These are phyloP conservation scores for Aphidoletes aphidimyza DNA, from an alignment of 2,888 invertebrate species.

Conservation along the genomic window DNA sequence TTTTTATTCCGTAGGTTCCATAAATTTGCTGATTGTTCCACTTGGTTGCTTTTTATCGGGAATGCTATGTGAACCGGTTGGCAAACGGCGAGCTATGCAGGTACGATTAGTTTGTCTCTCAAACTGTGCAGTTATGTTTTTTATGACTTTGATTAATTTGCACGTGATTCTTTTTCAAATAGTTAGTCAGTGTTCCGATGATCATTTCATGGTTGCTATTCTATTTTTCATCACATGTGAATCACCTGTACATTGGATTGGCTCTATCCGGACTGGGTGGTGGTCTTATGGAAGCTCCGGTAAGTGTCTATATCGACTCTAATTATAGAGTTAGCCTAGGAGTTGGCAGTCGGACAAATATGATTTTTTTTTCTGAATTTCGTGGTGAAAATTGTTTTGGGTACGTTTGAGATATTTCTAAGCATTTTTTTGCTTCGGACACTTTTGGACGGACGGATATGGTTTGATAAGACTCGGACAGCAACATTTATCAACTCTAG, in stretches of 20 bases:
- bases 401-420: too few species aligned
- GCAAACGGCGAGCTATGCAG: constrained; percentile 81
- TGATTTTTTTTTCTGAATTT: too few species aligned
- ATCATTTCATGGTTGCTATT: constrained; percentile 80
- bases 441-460: too few species aligned
- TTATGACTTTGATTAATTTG: background rate
- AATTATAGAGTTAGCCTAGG: too few species aligned
- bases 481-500: too few species aligned
- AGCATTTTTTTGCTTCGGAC: too few species aligned
- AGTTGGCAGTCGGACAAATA: too few species aligned
- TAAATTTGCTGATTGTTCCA: constrained; percentile 83
- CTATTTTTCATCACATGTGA: constrained; percentile 72
- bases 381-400: too few species aligned
- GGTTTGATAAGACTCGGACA: too few species aligned
- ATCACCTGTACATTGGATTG: constrained; percentile 76
- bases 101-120: constrained; percentile 59
- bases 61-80: constrained; percentile 75
- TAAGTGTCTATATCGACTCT: too few species aligned
- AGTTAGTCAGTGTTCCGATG: constrained; percentile 78
- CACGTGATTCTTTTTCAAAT: too few species aligned
- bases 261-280: constrained; percentile 75
- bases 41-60: constrained; percentile 82
- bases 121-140: too few species aligned
- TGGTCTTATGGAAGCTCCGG: constrained; percentile 83
- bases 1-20: constrained; percentile 71